These are phyloP conservation scores for Ephialtes manifestator DNA, from an alignment of 2,888 invertebrate species.

Conservation along the genomic window DNA sequence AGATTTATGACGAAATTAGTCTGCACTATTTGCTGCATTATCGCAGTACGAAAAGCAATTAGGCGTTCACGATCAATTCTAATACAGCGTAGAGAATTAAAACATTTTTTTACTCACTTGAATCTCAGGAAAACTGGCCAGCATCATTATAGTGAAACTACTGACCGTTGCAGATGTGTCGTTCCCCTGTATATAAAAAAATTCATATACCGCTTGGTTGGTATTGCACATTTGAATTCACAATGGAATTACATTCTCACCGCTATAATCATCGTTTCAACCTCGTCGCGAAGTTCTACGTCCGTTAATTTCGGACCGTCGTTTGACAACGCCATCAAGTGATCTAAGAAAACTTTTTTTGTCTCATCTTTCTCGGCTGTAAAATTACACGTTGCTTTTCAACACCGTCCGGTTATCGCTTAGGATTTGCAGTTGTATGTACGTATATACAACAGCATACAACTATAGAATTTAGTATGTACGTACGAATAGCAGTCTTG, in stretches of 20 bases:
- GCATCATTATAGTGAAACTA: constrained; percentile 73
- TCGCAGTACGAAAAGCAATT: background rate
- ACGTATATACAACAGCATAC: no score
- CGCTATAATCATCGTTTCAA: constrained; percentile 88
- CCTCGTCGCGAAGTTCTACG: constrained; percentile 88
- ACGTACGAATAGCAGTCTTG: constrained; percentile 46
- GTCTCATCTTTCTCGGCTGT: constrained; percentile 46
- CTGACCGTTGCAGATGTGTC: constrained; percentile 75
- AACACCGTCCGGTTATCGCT: background rate
- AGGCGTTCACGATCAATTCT: background rate
- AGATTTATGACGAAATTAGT: background rate
- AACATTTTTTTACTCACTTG: constrained; percentile 70
- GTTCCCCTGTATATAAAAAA: constrained; percentile 71
- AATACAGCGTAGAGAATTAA: background rate
- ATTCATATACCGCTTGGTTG: constrained; percentile 81
- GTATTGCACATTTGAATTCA: background rate
- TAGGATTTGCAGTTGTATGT: background rate
- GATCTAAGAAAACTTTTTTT: constrained; percentile 86
- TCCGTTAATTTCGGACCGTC: constrained; percentile 87
- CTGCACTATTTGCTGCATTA: background rate
- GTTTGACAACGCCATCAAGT: constrained; percentile 87
- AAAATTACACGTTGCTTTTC: background rate
- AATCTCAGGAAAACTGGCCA: constrained; percentile 74
- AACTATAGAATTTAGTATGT: background rate
- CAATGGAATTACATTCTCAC: constrained; percentile 82